phyloP scores from a whole-genome alignment of 2,888 invertebrate species.

The Pinctada fucata region DNA sequence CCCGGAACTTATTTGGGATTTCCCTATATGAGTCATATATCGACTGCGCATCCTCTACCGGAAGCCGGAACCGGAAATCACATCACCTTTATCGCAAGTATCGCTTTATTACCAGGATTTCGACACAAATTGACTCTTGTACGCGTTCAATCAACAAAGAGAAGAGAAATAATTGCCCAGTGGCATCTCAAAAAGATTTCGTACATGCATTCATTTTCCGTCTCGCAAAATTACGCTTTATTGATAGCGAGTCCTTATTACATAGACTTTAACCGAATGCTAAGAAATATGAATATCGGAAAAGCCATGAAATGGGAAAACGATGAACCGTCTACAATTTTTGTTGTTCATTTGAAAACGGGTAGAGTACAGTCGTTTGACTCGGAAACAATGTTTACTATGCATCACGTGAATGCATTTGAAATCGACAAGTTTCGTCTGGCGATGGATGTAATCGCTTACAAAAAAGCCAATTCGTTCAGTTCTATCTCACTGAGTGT shows the following conservation, averaged over 20 bases:
- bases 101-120: conserved; percentile 54
- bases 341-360: conserved; percentile 59
- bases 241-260: conserved; percentile 65
- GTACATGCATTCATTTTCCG: conserved; percentile 71
- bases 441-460: conserved; percentile 59
- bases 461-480: conserved; percentile 56
- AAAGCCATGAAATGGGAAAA: conserved; percentile 62
- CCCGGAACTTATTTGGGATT: conserved; percentile 11
- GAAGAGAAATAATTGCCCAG: conserved; percentile 59
- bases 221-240: conserved; percentile 64
- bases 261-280: conserved; percentile 56
- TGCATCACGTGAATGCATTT: conserved; percentile 69
- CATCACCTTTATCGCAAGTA: conserved; percentile 59
- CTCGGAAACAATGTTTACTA: conserved; percentile 57
- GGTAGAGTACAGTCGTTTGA: conserved; percentile 50
- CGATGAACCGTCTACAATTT: conserved; percentile 48
- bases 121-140: conserved; percentile 53
- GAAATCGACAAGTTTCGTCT: conserved; percentile 53
- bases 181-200: conserved; percentile 60
- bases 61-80: conserved; percentile 58
- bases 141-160: conserved; percentile 53
- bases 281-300: conserved; percentile 53
- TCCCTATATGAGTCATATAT: conserved; percentile 53
- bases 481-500: conserved; percentile 50
- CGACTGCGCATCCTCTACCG: conserved; percentile 68